Conservation (phyloP, 2,888 invertebrate species). For the Scaptodrosophila latifasciaeformis region DNA sequence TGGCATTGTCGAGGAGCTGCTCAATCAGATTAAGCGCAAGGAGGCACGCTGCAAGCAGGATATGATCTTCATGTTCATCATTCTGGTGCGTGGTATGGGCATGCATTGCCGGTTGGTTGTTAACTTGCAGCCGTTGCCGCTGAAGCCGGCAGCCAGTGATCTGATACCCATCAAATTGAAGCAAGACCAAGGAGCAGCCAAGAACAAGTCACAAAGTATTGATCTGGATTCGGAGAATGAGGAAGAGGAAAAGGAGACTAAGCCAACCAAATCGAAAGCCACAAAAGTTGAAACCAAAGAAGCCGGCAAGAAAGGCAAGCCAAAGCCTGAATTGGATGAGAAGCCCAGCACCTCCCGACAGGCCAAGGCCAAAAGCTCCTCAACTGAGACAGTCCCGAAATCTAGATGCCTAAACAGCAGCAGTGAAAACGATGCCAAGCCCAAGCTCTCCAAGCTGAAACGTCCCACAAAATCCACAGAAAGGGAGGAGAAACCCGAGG, state of each 20-base stretch:
- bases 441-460: slow-evolving; percentile 31
- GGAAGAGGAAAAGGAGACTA: slow-evolving; percentile 4
- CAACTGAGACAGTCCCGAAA: background rate
- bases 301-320: slow-evolving; percentile 1
- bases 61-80: slow-evolving; percentile 84
- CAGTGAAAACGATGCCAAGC: slow-evolving; percentile 10
- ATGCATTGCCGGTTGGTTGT: slow-evolving; percentile 87
- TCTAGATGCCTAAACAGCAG: background rate
- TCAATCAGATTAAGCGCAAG: slow-evolving; percentile 79
- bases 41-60: slow-evolving; percentile 81
- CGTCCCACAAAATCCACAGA: too few relatives aligned
- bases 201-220: slow-evolving; percentile 28
- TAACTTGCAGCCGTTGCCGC: slow-evolving; percentile 85
- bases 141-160: slow-evolving; percentile 81
- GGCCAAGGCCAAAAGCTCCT: background rate
- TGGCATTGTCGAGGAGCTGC: slow-evolving; percentile 70
- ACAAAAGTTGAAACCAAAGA: background rate
- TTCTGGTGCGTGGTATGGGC: slow-evolving; percentile 86
- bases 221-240: slow-evolving; percentile 15
- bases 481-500: too few relatives aligned
- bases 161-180: slow-evolving; percentile 79
- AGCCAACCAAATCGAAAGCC: slow-evolving; percentile 3
- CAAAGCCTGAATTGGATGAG: background rate
- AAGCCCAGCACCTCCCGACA: slow-evolving; percentile 11
- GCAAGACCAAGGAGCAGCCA: slow-evolving; percentile 12